A percentile compares a stretch with the other conserved stretches of the same genome.
phyloP scores from a whole-genome alignment of 2,113 vertebrate species.

The Azemiops feae region DNA sequence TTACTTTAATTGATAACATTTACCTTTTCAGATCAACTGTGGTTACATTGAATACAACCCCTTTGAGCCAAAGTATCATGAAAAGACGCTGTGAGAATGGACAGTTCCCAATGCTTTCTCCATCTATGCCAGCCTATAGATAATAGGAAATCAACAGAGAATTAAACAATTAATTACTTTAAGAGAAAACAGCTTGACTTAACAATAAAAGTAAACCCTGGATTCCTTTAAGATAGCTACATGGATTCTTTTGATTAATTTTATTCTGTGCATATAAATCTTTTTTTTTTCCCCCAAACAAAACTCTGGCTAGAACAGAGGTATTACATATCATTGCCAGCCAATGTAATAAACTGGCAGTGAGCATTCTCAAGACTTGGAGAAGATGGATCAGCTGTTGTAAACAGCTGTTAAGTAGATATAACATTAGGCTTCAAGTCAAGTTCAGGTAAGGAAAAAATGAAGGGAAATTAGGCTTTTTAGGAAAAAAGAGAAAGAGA shows the following conservation, averaged over 20 bases:
- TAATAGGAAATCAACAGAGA: not conserved
- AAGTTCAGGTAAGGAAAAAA: not conserved
- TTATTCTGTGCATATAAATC: not conserved
- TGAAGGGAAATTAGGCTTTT: not conserved
- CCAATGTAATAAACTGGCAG: not conserved
- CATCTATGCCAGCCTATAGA: slow-evolving; percentile 87
- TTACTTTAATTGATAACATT: slow-evolving; percentile 23
- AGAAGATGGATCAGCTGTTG: not conserved
- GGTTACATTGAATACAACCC: slow-evolving; percentile 96
- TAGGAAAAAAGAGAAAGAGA: not conserved
- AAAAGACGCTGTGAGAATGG: slow-evolving; percentile 96
- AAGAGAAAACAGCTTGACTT: not conserved
- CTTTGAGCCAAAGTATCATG: slow-evolving; percentile 98
- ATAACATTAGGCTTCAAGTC: not conserved
- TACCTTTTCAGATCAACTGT: slow-evolving; percentile 98
- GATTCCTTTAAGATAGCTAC: not conserved
- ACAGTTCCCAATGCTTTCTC: slow-evolving; percentile 97
- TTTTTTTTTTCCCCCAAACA: not conserved
- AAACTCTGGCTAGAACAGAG: not conserved
- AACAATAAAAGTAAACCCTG: not conserved
- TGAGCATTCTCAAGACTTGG: not conserved
- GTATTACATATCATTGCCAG: not conserved
- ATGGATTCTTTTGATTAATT: not conserved
- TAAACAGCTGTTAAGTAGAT: not conserved
- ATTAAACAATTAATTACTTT: not conserved